phyloP scores from a whole-genome alignment of 1,140 invertebrate species.

The Argopecten irradians region DNA sequence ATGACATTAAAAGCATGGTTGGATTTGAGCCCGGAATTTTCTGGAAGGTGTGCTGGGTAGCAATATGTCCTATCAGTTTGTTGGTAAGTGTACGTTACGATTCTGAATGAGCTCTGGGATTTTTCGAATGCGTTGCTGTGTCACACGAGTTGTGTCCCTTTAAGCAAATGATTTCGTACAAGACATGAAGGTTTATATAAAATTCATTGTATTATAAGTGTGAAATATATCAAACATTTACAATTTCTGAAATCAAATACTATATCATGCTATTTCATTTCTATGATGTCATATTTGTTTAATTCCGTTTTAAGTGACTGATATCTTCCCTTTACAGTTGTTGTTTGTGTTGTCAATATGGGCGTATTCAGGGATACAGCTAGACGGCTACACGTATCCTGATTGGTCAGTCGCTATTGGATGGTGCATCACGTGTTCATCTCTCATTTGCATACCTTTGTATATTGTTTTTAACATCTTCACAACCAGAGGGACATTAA shows the following conservation, averaged over 20 bases:
- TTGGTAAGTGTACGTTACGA: constrained; percentile 82
- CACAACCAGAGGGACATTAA: constrained; percentile 70
- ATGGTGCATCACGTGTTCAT: constrained; percentile 81
- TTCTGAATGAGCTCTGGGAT: not conserved
- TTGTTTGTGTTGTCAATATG: constrained; percentile 61
- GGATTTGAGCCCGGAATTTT: constrained; percentile 82
- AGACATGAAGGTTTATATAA: too few species aligned
- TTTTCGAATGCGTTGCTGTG: not conserved
- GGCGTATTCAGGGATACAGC: constrained; percentile 51
- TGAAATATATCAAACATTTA: not conserved
- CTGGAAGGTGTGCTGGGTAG: constrained; percentile 88
- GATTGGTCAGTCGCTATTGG: constrained; percentile 81
- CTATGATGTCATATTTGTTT: not conserved
- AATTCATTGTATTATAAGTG: too few species aligned
- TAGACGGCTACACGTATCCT: constrained; percentile 79
- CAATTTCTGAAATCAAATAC: too few species aligned
- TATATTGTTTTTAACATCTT: constrained; percentile 79
- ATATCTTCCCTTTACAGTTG: constrained; percentile 47
- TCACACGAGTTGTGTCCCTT: not conserved
- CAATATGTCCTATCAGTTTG: constrained; percentile 85
- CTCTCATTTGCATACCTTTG: constrained; percentile 81
- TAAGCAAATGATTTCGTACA: not conserved
- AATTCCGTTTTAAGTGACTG: not conserved
- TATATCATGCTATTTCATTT: too few species aligned
- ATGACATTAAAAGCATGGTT: constrained; percentile 87